These are phyloP conservation scores for Ctenodactylus gundi DNA, from an alignment of 2,113 vertebrate genomes.

Conservation along the genomic window DNA sequence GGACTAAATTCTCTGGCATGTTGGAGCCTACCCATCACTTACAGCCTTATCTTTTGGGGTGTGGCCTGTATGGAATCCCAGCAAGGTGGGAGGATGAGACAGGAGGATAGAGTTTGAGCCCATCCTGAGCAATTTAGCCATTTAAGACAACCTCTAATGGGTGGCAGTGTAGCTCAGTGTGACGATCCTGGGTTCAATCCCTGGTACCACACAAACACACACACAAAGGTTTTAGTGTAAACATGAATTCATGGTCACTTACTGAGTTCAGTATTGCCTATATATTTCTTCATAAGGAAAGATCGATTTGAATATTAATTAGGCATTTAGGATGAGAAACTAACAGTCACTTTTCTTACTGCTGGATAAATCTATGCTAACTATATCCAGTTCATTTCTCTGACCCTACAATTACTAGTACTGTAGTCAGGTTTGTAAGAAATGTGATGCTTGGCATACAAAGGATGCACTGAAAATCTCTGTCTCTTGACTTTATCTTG, in stretches of 20 bases:
- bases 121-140: no score
- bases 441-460: not conserved
- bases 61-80: no score
- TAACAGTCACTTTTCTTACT: slow-evolving; percentile 26
- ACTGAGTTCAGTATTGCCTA: not conserved
- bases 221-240: no score
- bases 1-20: not conserved
- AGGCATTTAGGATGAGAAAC: not conserved
- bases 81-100: no score
- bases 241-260: not conserved
- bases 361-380: not conserved
- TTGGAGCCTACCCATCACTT: not conserved
- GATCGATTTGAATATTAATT: not conserved
- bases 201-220: no score
- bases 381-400: slow-evolving; percentile 1
- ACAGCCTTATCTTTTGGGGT: not conserved
- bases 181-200: no score
- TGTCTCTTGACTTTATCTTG: not conserved
- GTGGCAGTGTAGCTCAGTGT: no score
- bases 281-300: slow-evolving; percentile 9
- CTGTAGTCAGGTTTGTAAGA: not conserved
- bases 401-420: not conserved
- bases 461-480: not conserved
- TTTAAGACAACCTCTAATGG: no score
- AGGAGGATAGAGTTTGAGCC: no score